Base-by-base conservation (phyloP, 2,888 invertebrate genomes). In the Laothoe populi region DNA sequence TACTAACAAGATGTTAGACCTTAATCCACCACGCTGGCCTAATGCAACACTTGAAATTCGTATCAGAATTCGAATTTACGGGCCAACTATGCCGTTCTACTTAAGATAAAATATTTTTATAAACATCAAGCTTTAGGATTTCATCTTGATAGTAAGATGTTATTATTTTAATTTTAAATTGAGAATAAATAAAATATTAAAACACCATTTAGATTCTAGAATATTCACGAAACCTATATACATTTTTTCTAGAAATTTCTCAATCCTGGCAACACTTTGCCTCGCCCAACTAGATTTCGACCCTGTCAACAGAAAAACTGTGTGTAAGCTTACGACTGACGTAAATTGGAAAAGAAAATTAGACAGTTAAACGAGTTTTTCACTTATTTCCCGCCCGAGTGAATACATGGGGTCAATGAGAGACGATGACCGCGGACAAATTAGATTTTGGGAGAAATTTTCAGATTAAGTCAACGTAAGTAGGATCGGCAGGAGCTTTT, bases 301-400 rank as follows among this genome's bases (percentile, higher is more conserved):
- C 60, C 53, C 63, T 59, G 64, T 65, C 64, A 59, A 53, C 63
- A 63, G 57, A 66, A 64, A 63, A 64, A 48, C 44, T 48, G 23
- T 59, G 61, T 53, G 49, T 63, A 60, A 63, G 59, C 60, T 53
- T 44, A 11, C n/a, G 60, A 61, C 59, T 65, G 70, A 70, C 70
- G 70, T 59, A 69, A 70, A 70, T 70, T 71, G 71, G 67, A 70
- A 53, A 61, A 44, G 65, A 61, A 67, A 67, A 70, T 70, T 68
- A 65, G 66, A 66, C 61, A 64, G 66, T 60, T 46, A 63, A 67
- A 64, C 63, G 67, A 60, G 59, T 66, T 65, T 66, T 64, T 64
- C 59, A 63, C 58, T 63, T 63, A 63, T 64, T 61, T 45, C 4
- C 48, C 53, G 42, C 42, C 19, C 23, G 35, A 46, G 45, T 38